Conservation (phyloP, 2,113 vertebrate species). For the Scopus umbretta region DNA sequence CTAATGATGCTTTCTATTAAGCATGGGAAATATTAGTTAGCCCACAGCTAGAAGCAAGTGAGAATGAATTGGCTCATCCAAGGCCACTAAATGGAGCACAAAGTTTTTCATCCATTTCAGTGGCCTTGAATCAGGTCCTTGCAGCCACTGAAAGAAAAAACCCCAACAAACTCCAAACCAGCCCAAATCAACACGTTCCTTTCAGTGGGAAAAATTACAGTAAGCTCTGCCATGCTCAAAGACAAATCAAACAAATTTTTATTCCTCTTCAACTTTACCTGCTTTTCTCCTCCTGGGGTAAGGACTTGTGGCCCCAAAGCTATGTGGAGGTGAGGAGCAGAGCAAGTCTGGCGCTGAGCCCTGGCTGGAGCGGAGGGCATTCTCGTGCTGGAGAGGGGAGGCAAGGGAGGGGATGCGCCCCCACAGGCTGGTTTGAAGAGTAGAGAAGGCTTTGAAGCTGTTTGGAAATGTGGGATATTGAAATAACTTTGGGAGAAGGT, state of each 20-base stretch:
- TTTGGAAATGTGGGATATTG: background rate
- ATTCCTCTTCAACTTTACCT: background rate
- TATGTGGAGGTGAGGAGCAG: accelerated
- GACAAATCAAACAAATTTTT: background rate
- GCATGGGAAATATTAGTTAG: background rate
- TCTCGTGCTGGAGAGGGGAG: background rate
- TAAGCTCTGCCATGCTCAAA: background rate
- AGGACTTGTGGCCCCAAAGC: background rate
- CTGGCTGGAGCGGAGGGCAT: accelerated
- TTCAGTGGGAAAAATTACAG: background rate
- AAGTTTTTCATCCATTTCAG: background rate
- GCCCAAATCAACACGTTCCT: background rate
- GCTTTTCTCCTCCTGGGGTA: background rate
- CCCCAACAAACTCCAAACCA: background rate
- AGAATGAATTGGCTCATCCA: background rate
- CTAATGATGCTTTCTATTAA: background rate
- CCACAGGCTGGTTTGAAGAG: background rate
- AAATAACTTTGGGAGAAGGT: background rate
- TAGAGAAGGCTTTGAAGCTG: background rate
- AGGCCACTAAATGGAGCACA: background rate
- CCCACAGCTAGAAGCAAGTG: background rate
- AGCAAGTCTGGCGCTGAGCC: background rate
- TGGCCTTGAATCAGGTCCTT: background rate
- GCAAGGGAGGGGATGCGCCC: accelerated
- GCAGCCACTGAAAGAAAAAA: background rate